Evolutionary conservation across 2,888 invertebrate genomes (phyloP).

Genomic region (Synergus gifuensis): DNA sequence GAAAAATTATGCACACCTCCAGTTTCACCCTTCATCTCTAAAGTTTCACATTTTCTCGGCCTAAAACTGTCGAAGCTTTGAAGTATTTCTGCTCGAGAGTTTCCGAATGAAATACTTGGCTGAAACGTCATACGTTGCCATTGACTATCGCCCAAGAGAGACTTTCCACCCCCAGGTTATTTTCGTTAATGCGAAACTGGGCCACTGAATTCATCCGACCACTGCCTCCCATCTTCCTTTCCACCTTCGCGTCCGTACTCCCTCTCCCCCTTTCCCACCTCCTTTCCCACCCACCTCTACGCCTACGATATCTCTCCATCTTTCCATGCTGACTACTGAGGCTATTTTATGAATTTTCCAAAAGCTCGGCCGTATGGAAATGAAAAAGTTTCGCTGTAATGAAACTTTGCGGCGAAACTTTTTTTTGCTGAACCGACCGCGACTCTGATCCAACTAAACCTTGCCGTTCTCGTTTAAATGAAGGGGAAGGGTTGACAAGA

Average conservation of each 20-base stretch:
- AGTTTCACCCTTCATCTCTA: neutral
- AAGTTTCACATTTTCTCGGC: neutral
- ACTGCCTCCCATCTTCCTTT: slow-evolving; percentile 46
- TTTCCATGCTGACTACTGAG: slow-evolving; percentile 44
- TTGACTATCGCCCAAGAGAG: slow-evolving; percentile 23
- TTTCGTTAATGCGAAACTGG: slow-evolving; percentile 56
- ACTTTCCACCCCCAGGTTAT: slow-evolving; percentile 51
- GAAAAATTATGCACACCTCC: too few relatives aligned
- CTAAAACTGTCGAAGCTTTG: neutral
- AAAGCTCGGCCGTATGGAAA: slow-evolving; percentile 53
- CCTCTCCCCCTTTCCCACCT: neutral
- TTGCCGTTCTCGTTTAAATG: neutral
- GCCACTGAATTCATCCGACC: slow-evolving; percentile 52
- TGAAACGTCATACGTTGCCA: slow-evolving; percentile 14
- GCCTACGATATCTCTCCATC: slow-evolving; percentile 19
- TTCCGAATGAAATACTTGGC: slow-evolving; percentile 11
- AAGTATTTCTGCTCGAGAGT: slow-evolving; percentile 24
- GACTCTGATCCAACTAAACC: slow-evolving; percentile 19
- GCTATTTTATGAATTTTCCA: slow-evolving; percentile 64
- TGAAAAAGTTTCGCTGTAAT: slow-evolving; percentile 62
- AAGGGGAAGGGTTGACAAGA: slow-evolving; percentile 2
- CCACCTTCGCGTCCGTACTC: slow-evolving; percentile 46
- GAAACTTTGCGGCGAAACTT: slow-evolving; percentile 52
- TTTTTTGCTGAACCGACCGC: slow-evolving; percentile 22
- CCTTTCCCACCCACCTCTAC: neutral